Conservation (phyloP, 2,888 invertebrate genomes). For the Pterobdella sp. region DNA sequence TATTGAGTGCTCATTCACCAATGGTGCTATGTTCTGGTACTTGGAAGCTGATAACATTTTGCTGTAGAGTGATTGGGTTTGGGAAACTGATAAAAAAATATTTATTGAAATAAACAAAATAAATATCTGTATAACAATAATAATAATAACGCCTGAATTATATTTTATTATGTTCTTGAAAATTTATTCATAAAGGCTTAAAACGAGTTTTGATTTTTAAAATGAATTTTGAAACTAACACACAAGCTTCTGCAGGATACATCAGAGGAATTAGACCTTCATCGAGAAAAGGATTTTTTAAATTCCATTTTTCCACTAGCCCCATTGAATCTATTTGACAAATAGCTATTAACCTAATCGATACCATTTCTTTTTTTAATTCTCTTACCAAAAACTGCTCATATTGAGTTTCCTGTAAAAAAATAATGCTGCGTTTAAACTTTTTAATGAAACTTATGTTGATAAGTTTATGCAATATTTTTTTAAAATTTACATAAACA, state of each 20-base stretch:
- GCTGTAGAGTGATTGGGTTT: no score
- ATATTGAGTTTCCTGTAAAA: conserved; percentile 28
- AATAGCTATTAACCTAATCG: conserved; percentile 24
- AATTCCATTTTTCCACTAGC: background rate
- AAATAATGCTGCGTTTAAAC: background rate
- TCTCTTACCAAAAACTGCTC: conserved; percentile 31
- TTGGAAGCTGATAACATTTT: conserved; percentile 26
- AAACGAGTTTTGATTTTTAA: background rate
- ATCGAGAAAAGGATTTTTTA: conserved; percentile 27
- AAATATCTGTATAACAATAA: no score
- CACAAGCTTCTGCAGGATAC: conserved; percentile 12
- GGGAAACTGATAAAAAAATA: no score
- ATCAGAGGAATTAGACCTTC: conserved; percentile 14
- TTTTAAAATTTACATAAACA: background rate
- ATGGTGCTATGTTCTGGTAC: conserved; percentile 23
- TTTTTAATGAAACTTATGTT: background rate
- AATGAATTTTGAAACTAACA: background rate
- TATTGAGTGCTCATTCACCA: background rate
- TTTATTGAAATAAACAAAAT: no score
- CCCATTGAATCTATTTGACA: conserved; percentile 23
- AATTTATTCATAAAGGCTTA: no score
- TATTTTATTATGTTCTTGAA: no score
- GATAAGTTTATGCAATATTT: background rate
- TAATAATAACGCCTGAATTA: no score
- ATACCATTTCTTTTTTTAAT: conserved; percentile 22